Evolutionary conservation across 2,888 invertebrate genomes (phyloP), one percentile per base, ranked within the genome.

Genomic region (Euzophera pinguis): DNA sequence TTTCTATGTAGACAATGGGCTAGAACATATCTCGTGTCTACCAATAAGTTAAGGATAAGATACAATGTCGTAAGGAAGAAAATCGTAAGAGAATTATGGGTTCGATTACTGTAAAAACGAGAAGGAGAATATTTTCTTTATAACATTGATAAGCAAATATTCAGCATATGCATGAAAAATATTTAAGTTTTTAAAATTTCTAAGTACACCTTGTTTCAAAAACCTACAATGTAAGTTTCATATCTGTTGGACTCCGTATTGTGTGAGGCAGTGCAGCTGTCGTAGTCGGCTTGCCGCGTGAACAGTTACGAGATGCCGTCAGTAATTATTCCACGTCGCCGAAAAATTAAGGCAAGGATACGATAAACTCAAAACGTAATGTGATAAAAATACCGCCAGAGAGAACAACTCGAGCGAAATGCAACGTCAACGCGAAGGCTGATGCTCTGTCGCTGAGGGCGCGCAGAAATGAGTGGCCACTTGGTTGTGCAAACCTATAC

Each of bases 301-400:
- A 79, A 67, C 75, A 71, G 75, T 72, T 77, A 65, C 71, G 73
- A 73, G 70, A 74, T 69, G 73, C 74, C 69, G 75, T 73, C 79
- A 73, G 74, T 75, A 81, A 84, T 83, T 87, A 84, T 82, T 84
- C 75, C 82, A 75, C 81, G 75, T 80, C 84, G 66, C 69, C 75
- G 77, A 82, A 84, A 84, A 84, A 81, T 80, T 84, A 77, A 83
- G 70, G 78, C 78, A 80, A 78, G 71, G 75, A 73, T 79, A 81
- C 73, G 78, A 79, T 82, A 81, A 81, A 76, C 65, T 64, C 71
- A 64, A 75, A 72, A 69, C 64, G 66, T 74, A 77, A 75, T 71
- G 70, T 68, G 73, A 79, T 78, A 78, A 81, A 81, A 78, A 77
- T 67, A 69, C 69, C 70, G 71, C 64, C 67, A 58, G 66, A 70